phyloP scores from a whole-genome alignment of 2,888 invertebrate genomes.

The Habrosyne pyritoides region DNA sequence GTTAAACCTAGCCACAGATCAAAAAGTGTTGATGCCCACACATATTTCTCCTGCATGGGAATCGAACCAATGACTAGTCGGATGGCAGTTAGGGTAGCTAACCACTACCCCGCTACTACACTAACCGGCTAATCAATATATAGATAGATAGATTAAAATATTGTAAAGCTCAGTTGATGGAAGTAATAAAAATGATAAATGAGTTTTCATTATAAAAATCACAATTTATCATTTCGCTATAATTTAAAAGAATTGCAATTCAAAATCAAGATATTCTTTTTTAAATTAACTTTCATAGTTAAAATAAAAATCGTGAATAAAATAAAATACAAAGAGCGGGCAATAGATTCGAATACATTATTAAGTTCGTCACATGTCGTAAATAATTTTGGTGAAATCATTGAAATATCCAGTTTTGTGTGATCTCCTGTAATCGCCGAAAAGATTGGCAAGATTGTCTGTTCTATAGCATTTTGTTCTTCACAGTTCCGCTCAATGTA shows the following conservation, averaged over 20 bases:
- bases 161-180: background rate
- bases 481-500: background rate
- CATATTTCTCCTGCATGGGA: too few relatives aligned
- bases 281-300: background rate
- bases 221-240: background rate
- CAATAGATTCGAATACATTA: conserved; percentile 6
- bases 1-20: too few relatives aligned
- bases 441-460: background rate
- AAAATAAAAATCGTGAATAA: background rate
- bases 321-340: conserved; percentile 1
- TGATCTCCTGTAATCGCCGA: background rate
- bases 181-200: background rate
- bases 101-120: too few relatives aligned
- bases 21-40: too few relatives aligned
- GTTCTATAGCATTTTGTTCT: background rate
- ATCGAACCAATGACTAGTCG: too few relatives aligned
- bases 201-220: background rate
- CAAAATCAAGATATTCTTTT: background rate
- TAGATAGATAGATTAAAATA: background rate
- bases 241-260: background rate
- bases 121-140: too few relatives aligned
- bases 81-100: too few relatives aligned
- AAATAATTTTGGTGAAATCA: background rate
- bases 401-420: background rate
- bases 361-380: background rate